Evolutionary conservation across 1,140 invertebrate species (phyloP).

Genomic region (Trichoplusia ni): DNA sequence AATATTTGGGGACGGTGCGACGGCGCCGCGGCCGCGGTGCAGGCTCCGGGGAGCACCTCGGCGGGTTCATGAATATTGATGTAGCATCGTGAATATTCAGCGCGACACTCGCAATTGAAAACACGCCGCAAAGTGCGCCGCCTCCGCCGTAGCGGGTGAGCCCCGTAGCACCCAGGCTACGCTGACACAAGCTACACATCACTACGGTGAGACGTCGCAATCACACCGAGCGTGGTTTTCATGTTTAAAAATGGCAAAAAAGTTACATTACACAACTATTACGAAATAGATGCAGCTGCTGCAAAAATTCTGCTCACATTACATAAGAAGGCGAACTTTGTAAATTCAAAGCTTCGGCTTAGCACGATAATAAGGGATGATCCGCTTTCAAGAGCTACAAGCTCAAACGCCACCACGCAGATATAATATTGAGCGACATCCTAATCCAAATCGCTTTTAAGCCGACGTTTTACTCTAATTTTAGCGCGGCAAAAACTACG

Average conservation of each 20-base stretch:
- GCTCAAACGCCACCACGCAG: background rate
- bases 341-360: background rate
- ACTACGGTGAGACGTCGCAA: background rate
- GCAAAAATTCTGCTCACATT: too few relatives aligned
- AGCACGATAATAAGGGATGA: background rate
- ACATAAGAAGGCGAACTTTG: too few relatives aligned
- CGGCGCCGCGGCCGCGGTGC: background rate
- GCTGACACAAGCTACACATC: background rate
- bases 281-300: too few relatives aligned
- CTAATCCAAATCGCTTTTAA: background rate
- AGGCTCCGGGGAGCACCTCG: conserved; percentile 5
- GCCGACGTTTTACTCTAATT: background rate
- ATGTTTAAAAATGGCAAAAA: too few relatives aligned
- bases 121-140: conserved; percentile 40
- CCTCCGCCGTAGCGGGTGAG: background rate
- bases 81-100: conserved; percentile 67
- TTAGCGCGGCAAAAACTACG: too few relatives aligned
- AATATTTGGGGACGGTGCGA: background rate
- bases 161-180: background rate
- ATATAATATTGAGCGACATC: background rate
- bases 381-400: background rate
- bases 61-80: conserved; percentile 70
- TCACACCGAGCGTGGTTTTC: background rate
- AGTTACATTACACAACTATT: too few relatives aligned
- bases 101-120: conserved; percentile 65